Base-by-base conservation (phyloP, 2,888 invertebrate species). In the Seira musarum region DNA sequence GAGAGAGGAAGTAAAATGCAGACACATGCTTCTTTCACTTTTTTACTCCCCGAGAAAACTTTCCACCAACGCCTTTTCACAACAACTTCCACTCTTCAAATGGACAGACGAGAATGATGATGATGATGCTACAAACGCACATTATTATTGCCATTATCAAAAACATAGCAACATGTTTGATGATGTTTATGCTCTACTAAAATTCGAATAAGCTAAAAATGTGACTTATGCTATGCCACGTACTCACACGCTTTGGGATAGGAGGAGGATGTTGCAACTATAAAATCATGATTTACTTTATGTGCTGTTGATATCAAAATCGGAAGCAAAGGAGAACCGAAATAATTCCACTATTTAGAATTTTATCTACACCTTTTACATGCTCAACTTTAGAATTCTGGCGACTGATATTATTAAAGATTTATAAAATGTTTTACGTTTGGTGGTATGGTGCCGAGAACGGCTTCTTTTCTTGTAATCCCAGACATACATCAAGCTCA, bases 111-210 rank as follows among this genome's bases (percentile, higher is more conserved):
- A 46, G 64, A 10, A 25, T 30, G 30, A 30, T 30, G 30, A 30
- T 30, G 30, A 30, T 30, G 22, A 22, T 21, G 10, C 15, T 24
- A 46, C 24, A 17, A 24, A 8, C 70, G 6, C 8, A 24, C 8
- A 53, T 30, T 30, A 53, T 30, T 30, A 35, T 24, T 46, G 17
- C 49, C 46, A 72, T 72, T 46, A 70, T 61, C 70, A 70, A 61
- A 68, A 66, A 19, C 49, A 66, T 49, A 46, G 46, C 67, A 67
- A 40, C 68, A 61, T 70, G 70, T 70, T 70, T 70, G 70, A 70
- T 70, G 70, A 70, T 70, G 70, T 70, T 70, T 70, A 70, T 61
- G 70, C 70, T 70, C 70, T 70, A 70, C 60, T 70, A 70, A 70
- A 70, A 70, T 60, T 70, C 70, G n/a, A 35, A 30, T 13, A 53